These are phyloP conservation scores for Paedocypris sp. DNA, from an alignment of 2,113 vertebrate genomes.

Conservation along the genomic window DNA sequence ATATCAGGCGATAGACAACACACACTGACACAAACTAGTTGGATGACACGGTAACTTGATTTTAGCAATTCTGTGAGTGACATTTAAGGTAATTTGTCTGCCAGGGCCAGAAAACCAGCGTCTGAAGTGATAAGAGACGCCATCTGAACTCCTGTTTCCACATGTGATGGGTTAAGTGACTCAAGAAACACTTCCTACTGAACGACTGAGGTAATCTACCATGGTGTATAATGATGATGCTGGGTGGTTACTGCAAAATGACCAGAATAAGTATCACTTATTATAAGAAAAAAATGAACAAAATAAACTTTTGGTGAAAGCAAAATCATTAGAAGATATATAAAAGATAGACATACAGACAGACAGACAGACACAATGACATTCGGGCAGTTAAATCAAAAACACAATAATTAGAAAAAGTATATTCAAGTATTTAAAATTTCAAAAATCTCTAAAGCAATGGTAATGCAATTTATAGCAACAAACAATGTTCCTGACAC, in stretches of 20 bases:
- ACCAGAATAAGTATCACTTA: too few species aligned
- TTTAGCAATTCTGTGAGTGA: neutral
- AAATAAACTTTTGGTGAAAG: too few species aligned
- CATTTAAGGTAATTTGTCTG: neutral
- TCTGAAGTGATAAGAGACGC: neutral
- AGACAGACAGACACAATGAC: too few species aligned
- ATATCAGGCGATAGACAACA: neutral
- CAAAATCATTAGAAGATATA: too few species aligned
- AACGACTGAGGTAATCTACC: too few species aligned
- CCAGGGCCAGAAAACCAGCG: neutral
- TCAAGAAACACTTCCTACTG: neutral
- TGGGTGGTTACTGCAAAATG: too few species aligned
- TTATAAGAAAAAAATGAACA: too few species aligned
- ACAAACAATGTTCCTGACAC: neutral
- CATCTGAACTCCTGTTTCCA: neutral
- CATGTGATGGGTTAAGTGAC: neutral
- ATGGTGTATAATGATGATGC: too few species aligned
- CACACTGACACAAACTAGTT: neutral
- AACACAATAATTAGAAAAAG: too few species aligned
- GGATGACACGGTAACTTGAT: neutral
- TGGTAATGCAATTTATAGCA: neutral
- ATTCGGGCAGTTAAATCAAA: too few species aligned
- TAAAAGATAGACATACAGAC: too few species aligned
- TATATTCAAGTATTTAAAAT: too few species aligned
- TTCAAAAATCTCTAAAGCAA: neutral